Evolutionary conservation across 2,797 vertebrate genomes (phyloP).

Genomic region (Eulemur albifrons): DNA sequence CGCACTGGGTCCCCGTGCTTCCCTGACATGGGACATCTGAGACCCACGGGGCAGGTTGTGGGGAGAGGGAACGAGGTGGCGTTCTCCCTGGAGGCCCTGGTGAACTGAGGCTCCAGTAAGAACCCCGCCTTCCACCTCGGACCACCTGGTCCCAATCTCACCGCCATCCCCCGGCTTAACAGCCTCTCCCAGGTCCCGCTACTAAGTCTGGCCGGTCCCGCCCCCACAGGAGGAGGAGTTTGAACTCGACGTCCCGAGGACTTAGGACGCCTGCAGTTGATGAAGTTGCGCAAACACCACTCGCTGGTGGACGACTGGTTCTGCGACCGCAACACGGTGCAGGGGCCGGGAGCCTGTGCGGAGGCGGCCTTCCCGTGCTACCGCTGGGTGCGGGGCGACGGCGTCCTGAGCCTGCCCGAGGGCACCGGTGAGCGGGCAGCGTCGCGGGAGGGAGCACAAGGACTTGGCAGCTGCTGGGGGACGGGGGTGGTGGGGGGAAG

Average conservation of each 20-base stretch:
- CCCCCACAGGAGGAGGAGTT: constrained; percentile 67
- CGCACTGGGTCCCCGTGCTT: background rate
- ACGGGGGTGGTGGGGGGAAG: no score
- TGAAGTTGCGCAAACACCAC: constrained; percentile 70
- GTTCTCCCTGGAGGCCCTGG: no score
- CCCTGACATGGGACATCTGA: accelerated
- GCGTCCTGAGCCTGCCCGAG: constrained; percentile 56
- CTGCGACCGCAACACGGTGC: constrained; percentile 64
- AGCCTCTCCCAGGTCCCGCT: background rate
- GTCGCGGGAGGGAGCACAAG: accelerated
- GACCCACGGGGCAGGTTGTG: background rate
- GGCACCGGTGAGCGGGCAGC: constrained; percentile 81
- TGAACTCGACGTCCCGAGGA: constrained; percentile 43
- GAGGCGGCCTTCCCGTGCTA: constrained; percentile 63
- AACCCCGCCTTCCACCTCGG: background rate
- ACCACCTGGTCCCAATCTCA: no score
- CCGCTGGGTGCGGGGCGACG: constrained; percentile 60
- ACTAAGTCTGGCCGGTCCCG: background rate
- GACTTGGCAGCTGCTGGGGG: accelerated
- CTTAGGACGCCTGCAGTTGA: constrained; percentile 68
- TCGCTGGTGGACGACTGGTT: constrained; percentile 76
- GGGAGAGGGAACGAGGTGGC: background rate
- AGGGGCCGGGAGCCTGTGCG: background rate
- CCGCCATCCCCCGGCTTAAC: no score
- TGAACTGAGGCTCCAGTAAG: background rate